A percentile compares a stretch with the other conserved stretches of the same genome.
These are phyloP conservation scores for Mamestra brassicae DNA, from an alignment of 2,888 invertebrate species.

Conservation along the genomic window DNA sequence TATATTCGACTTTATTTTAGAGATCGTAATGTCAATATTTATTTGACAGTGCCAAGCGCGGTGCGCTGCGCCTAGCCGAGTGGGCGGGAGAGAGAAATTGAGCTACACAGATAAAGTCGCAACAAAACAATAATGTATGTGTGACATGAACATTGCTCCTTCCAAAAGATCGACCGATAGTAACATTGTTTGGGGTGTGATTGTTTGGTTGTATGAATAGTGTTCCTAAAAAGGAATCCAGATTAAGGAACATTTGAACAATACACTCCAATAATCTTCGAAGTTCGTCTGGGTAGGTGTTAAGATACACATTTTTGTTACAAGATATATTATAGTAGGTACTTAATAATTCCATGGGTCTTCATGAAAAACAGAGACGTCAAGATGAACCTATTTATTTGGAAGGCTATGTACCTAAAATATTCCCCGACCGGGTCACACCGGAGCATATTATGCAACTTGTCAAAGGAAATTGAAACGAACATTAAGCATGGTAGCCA, in stretches of 20 bases:
- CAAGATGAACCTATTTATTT: background rate
- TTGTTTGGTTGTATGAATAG: background rate
- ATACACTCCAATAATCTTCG: background rate
- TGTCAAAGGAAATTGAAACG: no score
- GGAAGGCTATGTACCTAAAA: background rate
- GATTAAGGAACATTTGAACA: background rate
- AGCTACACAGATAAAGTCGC: no score
- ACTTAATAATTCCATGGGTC: background rate
- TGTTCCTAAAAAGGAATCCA: slow-evolving; percentile 1
- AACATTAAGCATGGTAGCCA: no score
- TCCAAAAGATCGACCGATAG: background rate
- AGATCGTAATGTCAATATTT: background rate
- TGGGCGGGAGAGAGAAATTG: background rate
- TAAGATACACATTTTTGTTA: no score
- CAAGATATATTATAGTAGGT: no score
- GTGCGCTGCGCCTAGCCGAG: background rate
- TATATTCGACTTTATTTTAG: background rate
- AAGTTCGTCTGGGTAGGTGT: background rate
- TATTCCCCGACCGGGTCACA: no score
- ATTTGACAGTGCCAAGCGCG: background rate
- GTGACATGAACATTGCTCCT: background rate
- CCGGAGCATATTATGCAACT: no score
- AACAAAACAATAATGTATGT: no score
- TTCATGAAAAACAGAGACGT: background rate
- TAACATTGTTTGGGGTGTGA: background rate